Percentiles rank a stretch among this genome's conserved stretches.
phyloP scores from a whole-genome alignment of 1,140 invertebrate genomes.

The Diorhabda carinulata region DNA sequence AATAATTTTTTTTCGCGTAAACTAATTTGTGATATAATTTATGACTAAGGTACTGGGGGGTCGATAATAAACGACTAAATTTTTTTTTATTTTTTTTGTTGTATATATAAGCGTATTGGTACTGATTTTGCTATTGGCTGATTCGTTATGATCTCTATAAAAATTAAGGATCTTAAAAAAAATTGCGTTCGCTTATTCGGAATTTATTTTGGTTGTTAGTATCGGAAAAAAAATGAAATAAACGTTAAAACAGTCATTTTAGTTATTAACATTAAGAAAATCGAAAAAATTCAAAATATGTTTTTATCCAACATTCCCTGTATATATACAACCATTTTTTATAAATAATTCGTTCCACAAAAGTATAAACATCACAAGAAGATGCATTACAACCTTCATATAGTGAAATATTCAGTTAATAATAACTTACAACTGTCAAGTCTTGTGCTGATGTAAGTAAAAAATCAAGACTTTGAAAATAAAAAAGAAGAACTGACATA shows the following conservation, averaged over 20 bases:
- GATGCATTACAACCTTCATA: too few species aligned
- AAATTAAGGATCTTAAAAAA: slow-evolving; percentile 15
- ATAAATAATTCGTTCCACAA: too few species aligned
- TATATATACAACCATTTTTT: background rate
- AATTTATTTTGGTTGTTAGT: background rate
- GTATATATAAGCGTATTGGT: slow-evolving; percentile 19
- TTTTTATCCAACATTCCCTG: background rate
- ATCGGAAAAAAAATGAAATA: background rate
- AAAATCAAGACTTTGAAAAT: too few species aligned
- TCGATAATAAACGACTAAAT: slow-evolving; percentile 3
- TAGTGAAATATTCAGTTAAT: too few species aligned
- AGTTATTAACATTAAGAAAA: background rate
- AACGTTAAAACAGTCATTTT: background rate
- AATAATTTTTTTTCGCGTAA: slow-evolving; percentile 22
- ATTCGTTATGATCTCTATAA: slow-evolving; percentile 20
- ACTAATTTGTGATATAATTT: slow-evolving; percentile 22
- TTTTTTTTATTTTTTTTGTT: slow-evolving; percentile 14
- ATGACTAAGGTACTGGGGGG: slow-evolving; percentile 14
- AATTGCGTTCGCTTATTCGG: background rate
- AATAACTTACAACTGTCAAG: too few species aligned
- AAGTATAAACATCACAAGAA: too few species aligned
- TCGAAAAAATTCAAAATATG: background rate
- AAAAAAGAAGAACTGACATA: too few species aligned
- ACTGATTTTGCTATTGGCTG: slow-evolving; percentile 24
- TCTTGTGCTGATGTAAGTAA: too few species aligned